Evolutionary conservation across 2,797 vertebrate species (phyloP).

Genomic region (Clamator glandarius): DNA sequence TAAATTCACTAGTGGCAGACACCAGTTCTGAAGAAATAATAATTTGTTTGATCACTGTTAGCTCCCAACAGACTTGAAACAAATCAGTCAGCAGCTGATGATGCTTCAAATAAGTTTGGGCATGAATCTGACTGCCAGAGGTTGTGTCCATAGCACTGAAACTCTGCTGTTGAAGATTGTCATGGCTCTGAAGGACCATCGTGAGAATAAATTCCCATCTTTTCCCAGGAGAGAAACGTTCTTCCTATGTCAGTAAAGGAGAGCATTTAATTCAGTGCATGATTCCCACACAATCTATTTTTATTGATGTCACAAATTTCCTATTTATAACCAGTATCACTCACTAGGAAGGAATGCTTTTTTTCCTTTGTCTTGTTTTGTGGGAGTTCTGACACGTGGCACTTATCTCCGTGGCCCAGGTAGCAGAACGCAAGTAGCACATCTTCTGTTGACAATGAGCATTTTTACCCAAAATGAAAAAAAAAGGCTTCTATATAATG

Average conservation of each 20-base stretch:
- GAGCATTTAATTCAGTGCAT: not conserved
- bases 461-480: not conserved
- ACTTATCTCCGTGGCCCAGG: not conserved
- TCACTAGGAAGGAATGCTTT: not conserved
- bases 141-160: not conserved
- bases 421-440: not conserved
- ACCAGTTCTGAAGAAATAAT: not conserved
- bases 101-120: not conserved
- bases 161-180: not conserved
- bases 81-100: not conserved
- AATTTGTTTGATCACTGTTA: not conserved
- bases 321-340: constrained; percentile 20
- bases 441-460: not conserved
- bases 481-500: not conserved
- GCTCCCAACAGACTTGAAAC: not conserved
- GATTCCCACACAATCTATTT: constrained; percentile 40
- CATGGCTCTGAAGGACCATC: not conserved
- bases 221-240: not conserved
- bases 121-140: not conserved
- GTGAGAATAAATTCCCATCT: not conserved
- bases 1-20: not conserved
- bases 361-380: not conserved
- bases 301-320: not conserved
- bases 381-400: not conserved
- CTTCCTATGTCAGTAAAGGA: not conserved